Evolutionary conservation across 1,140 invertebrate genomes (phyloP), one percentile per base, ranked within the genome.

Genomic region (Drosophila bipectinata): DNA sequence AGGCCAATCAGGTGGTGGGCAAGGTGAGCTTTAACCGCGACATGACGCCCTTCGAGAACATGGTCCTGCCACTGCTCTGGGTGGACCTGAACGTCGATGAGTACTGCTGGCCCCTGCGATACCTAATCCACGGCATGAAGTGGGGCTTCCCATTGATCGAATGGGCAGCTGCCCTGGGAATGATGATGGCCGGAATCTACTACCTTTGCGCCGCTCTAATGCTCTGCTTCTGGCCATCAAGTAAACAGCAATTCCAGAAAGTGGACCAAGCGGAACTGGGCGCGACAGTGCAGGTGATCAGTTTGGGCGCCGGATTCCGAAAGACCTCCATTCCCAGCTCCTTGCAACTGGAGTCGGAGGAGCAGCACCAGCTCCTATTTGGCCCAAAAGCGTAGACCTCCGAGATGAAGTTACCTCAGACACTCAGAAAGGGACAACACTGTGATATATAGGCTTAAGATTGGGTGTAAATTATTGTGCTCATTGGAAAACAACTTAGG

Each of bases 21-120:
- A 81, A 94, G 7, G 93, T 94, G 0, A 92, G 73, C 10, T 94
- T 93, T 55, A 95, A 94, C 77, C 69, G 79, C 0, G 90, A 92
- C 41, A 93, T 94, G 21, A 84, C 75, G 2, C 90, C 92, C 10
- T 96, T 96, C 77, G 94, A 95, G 68, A 92, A 93, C 52, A 79
- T 95, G 21, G 92, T 93, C 0, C 47, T 96, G 30, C 95, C 96
- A 0, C 84, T 96, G 10, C 93, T 95, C 4, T 95, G 95, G 94
- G 88, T 93, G 0, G 94, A 95, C 90, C 90, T 96, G 18, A 87
- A 73, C 34, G 84, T 93, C 26, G 85, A 91, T 4, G 77, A 89
- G 4, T 49, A 93, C 8, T 90, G 91, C 0, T 14, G 66, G 1
- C 28, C 59, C 1, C 56, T 93, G 15, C 64, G 85, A 9, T 21